Percentiles rank a stretch among this genome's conserved stretches.
Evolutionary conservation across 1,140 invertebrate species (phyloP).

Genomic region (Drosophila parvula): DNA sequence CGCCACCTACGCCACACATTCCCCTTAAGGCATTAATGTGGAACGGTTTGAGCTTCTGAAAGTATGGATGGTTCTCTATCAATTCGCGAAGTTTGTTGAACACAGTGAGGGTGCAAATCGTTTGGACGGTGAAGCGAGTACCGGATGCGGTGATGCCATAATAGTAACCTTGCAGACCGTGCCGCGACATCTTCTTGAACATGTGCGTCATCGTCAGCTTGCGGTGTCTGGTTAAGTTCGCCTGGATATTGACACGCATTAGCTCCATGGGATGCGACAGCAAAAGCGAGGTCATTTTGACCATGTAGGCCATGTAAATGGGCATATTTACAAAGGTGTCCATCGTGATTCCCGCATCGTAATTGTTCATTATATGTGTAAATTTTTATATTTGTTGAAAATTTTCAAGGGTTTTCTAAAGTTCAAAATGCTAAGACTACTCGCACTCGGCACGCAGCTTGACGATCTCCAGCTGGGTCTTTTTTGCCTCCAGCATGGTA

Average conservation of each 20-base stretch:
- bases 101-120: not conserved
- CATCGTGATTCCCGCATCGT: conserved; percentile 14
- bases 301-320: not conserved
- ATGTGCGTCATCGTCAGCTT: not conserved
- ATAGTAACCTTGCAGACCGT: conserved; percentile 30
- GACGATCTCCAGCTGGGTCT: conserved; percentile 46
- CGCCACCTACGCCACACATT: conserved; percentile 18
- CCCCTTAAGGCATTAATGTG: not conserved
- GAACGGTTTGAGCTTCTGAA: conserved; percentile 4
- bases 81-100: conserved; percentile 6
- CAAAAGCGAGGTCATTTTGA: conserved; percentile 22
- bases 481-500: conserved; percentile 52
- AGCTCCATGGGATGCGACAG: conserved; percentile 43
- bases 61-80: not conserved
- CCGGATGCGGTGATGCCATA: conserved; percentile 3
- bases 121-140: conserved; percentile 6
- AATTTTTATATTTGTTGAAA: conserved; percentile 20
- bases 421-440: conserved; percentile 29
- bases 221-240: conserved; percentile 1
- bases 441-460: conserved; percentile 51
- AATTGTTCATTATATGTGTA: conserved; percentile 17
- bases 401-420: conserved; percentile 6
- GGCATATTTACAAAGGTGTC: conserved; percentile 22
- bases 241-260: conserved; percentile 42
- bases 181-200: conserved; percentile 6